Base-by-base conservation (phyloP, 2,113 vertebrate genomes). In the Sisor rabdophorus region DNA sequence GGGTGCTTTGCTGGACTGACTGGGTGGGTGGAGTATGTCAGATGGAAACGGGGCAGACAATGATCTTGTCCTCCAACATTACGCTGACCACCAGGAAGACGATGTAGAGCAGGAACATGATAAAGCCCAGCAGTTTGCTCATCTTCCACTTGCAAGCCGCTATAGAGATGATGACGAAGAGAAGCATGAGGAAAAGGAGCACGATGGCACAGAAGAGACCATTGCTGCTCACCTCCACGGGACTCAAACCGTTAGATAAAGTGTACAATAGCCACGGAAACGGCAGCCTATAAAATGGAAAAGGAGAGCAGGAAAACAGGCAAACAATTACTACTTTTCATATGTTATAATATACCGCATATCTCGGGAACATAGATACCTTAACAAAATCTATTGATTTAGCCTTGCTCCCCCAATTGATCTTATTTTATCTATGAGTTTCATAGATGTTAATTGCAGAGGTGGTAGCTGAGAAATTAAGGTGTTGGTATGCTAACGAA, bases 161-260 rank as follows among this genome's bases (percentile, higher is more conserved):
- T 53, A 92, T 92, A 81, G 89, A 90, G 81, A 88, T 84, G 83
- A 89, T 90, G 88, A 92, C 90, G 73, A 92, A 92, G 80, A 91
- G 83, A 59, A 92, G 90, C 91, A 92, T 92, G 84, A 92, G 68
- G 85, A 92, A 92, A 87, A 92, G 91, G 76, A 92, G 86, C 79
- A 92, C 91, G 68, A 92, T 92, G 83, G 91, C 88, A 5, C 91
- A 92, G 87, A 92, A 92, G 50, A 92, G 86, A 16, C 91, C 91
- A 65, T 92, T 92, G 65, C 90, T 91, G 84, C 88, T 89, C 83
- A 92, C 90, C 6, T 61, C 54, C 1, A 92, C 86, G 0, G 90
- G n/a, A 6, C 10, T 16, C 12, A 67, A 20, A 68, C 22, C 12
- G 10, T 54, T 48, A 8, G 11, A 73, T 15, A 58, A 36, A 58